Conservation (phyloP, 2,888 invertebrate genomes). For the Baronia brevicornis region DNA sequence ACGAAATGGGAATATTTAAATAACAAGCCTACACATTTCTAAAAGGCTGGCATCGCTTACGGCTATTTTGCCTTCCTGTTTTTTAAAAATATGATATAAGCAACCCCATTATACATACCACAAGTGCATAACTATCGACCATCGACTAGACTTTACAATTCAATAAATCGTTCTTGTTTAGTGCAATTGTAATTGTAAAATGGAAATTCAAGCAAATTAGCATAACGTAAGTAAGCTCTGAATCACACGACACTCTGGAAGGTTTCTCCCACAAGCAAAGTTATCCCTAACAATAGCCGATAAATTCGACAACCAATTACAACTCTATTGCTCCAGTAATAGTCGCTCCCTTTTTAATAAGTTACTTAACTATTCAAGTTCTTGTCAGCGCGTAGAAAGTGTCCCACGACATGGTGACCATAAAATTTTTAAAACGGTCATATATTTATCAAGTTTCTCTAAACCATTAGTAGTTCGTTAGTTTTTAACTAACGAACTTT, state of each 20-base stretch:
- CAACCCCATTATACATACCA: too few species aligned
- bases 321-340: constrained; percentile 9
- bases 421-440: constrained; percentile 13
- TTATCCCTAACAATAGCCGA: constrained; percentile 31
- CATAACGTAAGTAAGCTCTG: constrained; percentile 15
- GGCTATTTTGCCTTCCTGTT: too few species aligned
- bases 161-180: background rate
- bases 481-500: too few species aligned
- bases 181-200: constrained; percentile 1
- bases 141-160: constrained; percentile 8
- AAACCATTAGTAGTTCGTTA: too few species aligned
- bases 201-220: constrained; percentile 6
- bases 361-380: constrained; percentile 34
- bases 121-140: too few species aligned
- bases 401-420: constrained; percentile 46
- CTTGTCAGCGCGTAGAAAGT: constrained; percentile 54
- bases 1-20: too few species aligned
- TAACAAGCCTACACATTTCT: too few species aligned
- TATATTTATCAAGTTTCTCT: too few species aligned
- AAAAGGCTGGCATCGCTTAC: too few species aligned
- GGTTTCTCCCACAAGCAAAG: constrained; percentile 38
- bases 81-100: too few species aligned
- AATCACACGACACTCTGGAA: constrained; percentile 26
- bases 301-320: constrained; percentile 18
- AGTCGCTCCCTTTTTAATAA: constrained; percentile 11